Conservation (phyloP, 64 coral and sea anemone species). For the Pachyseris speciosa region DNA sequence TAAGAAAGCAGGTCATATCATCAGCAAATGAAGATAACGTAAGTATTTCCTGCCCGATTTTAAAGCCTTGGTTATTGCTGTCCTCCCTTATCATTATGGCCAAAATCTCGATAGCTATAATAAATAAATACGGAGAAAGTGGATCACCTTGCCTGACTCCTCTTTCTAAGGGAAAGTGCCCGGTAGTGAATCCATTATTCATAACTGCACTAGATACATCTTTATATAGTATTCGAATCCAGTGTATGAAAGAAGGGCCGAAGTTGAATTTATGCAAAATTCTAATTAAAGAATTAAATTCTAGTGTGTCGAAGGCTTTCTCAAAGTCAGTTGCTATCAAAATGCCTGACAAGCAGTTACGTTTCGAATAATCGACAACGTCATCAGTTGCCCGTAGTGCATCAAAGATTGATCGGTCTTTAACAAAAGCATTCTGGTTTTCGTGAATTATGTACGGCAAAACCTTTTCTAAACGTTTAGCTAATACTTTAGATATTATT, state of each 20-base stretch:
- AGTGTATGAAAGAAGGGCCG: conserved; percentile 6
- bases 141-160: conserved; percentile 53
- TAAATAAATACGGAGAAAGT: background rate
- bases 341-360: background rate
- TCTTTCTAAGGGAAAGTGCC: conserved; percentile 17
- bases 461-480: conserved; percentile 3
- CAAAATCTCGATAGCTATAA: background rate
- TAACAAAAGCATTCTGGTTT: conserved; percentile 10
- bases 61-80: background rate
- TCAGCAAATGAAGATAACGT: background rate
- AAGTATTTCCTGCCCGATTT: background rate
- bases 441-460: background rate
- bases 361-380: background rate
- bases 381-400: background rate
- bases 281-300: conserved; percentile 6
- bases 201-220: conserved; percentile 13
- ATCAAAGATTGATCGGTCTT: background rate
- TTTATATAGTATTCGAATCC: background rate
- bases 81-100: background rate
- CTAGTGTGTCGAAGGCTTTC: background rate
- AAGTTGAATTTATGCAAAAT: background rate
- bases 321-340: conserved; percentile 24
- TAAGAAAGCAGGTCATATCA: background rate
- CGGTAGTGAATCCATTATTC: conserved; percentile 32
- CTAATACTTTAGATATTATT: background rate